A percentile compares a stretch with the other conserved stretches of the same genome.
These are phyloP conservation scores for Caenorhabditis sp. DNA, from an alignment of 2,888 invertebrate species.

Conservation along the genomic window DNA sequence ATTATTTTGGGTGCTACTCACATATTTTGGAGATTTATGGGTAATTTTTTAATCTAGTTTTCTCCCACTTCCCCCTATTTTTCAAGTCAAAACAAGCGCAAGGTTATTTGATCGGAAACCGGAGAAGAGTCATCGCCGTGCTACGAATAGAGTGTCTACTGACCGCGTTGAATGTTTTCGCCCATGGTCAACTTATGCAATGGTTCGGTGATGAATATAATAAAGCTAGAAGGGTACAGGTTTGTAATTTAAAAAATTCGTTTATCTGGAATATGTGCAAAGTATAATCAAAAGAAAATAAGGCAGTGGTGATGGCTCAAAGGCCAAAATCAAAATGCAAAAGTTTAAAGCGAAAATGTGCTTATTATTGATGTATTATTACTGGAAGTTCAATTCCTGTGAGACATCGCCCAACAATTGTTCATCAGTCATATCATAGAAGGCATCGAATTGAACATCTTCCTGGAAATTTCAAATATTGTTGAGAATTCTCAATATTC, in stretches of 20 bases:
- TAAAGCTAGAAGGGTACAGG: slow-evolving; percentile 27
- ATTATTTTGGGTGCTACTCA: slow-evolving; percentile 17
- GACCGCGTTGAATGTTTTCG: slow-evolving; percentile 47
- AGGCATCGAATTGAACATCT: background rate
- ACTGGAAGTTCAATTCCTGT: background rate
- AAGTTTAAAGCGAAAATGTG: background rate
- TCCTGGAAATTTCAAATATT: background rate
- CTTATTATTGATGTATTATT: background rate
- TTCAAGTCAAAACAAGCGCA: slow-evolving; percentile 45
- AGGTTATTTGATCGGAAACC: slow-evolving; percentile 61
- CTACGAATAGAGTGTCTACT: slow-evolving; percentile 48
- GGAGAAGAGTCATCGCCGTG: slow-evolving; percentile 56
- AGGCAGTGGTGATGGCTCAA: background rate
- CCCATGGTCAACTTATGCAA: slow-evolving; percentile 45
- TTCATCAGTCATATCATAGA: slow-evolving; percentile 1
- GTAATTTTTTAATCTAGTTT: slow-evolving; percentile 21
- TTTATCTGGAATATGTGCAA: background rate
- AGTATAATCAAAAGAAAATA: background rate
- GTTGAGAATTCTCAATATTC: no score
- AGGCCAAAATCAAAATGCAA: background rate
- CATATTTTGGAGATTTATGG: slow-evolving; percentile 30
- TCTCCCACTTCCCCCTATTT: background rate
- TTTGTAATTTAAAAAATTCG: background rate
- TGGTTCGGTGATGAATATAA: slow-evolving; percentile 43
- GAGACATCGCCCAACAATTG: background rate